Conservation (phyloP, 2,113 vertebrate genomes). For the Equus przewalskii region DNA sequence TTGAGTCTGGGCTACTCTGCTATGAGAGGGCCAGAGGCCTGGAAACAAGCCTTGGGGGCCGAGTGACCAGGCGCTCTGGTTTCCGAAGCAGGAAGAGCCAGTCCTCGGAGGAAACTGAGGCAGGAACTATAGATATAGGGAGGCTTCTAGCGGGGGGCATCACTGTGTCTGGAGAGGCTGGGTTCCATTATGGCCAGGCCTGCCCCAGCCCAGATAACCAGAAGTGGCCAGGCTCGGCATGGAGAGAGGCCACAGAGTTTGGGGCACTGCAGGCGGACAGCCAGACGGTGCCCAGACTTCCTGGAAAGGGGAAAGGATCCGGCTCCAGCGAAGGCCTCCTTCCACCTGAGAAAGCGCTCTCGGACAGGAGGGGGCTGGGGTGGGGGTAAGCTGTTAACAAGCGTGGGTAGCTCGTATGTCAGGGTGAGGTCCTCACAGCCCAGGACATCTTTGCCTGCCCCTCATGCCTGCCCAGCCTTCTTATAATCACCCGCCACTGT, state of each 20-base stretch:
- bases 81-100: neutral
- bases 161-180: neutral
- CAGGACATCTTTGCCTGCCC: neutral
- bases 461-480: conserved; percentile 79
- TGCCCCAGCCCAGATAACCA: neutral
- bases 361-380: neutral
- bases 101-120: neutral
- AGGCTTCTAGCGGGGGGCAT: neutral
- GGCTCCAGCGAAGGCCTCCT: neutral
- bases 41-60: neutral
- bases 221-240: neutral
- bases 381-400: neutral
- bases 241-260: neutral
- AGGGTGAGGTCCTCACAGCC: neutral
- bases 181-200: neutral
- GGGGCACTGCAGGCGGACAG: neutral
- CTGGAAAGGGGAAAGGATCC: neutral
- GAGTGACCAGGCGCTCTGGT: neutral
- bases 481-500: conserved; percentile 87
- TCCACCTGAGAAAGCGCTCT: neutral
- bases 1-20: neutral
- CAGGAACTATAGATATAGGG: neutral
- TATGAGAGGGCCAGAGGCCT: neutral
- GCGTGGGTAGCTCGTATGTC: neutral
- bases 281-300: neutral